Evolutionary conservation across 2,113 vertebrate genomes (phyloP), one percentile per base, ranked within the genome.

Genomic region (Mohoua ochrocephala): DNA sequence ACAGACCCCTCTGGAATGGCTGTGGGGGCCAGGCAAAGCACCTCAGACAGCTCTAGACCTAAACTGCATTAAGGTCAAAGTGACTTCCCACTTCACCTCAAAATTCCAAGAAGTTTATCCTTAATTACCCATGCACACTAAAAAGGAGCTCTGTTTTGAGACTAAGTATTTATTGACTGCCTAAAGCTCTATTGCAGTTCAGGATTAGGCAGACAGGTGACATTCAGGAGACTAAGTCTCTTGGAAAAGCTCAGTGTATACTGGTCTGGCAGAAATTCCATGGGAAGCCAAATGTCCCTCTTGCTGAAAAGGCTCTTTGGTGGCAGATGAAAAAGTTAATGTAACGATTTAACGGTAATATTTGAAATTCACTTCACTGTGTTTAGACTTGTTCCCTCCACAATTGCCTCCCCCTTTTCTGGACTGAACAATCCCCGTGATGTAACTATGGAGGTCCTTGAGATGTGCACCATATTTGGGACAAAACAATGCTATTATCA

Each of bases 171-270:
- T 81, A 87, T 20, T 75, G 88, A 74, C 79, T 92, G 71, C 47
- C 60, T 91, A 86, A 92, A 92, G 68, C 64, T 81, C 76, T 78
- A 23, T 54, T 89, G 44, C 86, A 80, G 28, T 54, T 59, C 64
- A 56, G 83, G 91, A 95, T 97, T 97, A 95, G 47, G 60, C 50
- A 42, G 96, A 86, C 83, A 95, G 91, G 89, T 92, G 94, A 95
- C 52, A 7, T 86, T 84, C 73, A 93, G 22, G 44, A 93, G 71
- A 60, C 86, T 92, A 88, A 92, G 42, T 84, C 71, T 80, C 45
- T 85, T 57, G 67, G 78, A 90, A 92, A 93, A 83, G 31, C 45
- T 65, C 60, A 17, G 23, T 84, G 75, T 95, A 41, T 86, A 59
- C 82, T 93, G 33, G 10, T 60, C 68, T 92, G 60, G 39, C 90